Base-by-base conservation (phyloP, 2,113 vertebrate genomes). In the Rhinopomastus cyanomelas region DNA sequence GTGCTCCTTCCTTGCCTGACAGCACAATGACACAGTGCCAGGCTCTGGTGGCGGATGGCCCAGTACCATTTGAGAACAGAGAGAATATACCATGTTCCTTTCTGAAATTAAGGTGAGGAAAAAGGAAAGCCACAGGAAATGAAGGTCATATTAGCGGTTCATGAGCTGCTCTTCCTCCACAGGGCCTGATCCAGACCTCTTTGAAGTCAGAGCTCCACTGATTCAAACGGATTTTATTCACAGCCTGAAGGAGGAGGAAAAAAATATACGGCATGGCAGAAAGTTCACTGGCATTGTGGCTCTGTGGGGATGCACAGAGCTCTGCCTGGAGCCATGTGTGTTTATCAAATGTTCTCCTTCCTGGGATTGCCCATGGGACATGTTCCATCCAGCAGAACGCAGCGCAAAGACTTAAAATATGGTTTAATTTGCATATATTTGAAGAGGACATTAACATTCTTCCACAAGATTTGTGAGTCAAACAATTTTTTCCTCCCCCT, bases 291-390 rank as follows among this genome's bases (percentile, higher is more conserved):
- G 75, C 62, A 72, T 72, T 39, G 25, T 8, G 52, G 67, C 48
- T 89, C 52, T 74, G 29, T 27, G 39, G 68, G 55, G 67, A 81
- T 25, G 29, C 29, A 85, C 16, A 60, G 60, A 77, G 44, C 21
- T 73, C 66, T 69, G 64, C 85, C 64, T 0, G 1, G 37, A 92
- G 91, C 56, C 74, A 66, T 44, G 10, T 27, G 34, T 44, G 65
- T 74, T 87, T 91, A 91, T 92, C 72, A 80, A 87, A 85, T 71
- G n/a, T 66, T 90, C 60, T 36, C 11, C 56, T 85, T 85, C 82
- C 61, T 71, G 56, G 37, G 30, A 67, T 27, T 81, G 68, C 72
- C 91, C 68, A 64, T 83, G 64, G 83, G 89, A 90, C 15, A 32
- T 16, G 8, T 51, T 87, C 64, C 51, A 73, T 85, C 48, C 64